These are phyloP conservation scores for Scaptomyza caliginosa DNA, from an alignment of 2,888 invertebrate genomes.

Conservation along the genomic window DNA sequence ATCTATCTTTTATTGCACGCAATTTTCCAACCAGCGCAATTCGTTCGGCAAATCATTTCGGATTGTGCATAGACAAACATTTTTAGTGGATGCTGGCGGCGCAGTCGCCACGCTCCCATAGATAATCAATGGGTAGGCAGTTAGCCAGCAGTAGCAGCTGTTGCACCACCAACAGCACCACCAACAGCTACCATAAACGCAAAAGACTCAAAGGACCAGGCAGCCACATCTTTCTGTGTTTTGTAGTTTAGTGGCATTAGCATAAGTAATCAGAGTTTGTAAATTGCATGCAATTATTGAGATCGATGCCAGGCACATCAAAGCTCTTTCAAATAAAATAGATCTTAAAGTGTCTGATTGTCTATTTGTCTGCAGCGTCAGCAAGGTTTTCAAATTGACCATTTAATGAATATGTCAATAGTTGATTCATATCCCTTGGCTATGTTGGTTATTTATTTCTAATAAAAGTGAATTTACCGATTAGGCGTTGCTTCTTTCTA, in stretches of 20 bases:
- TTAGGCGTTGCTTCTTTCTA: no score
- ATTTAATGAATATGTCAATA: slow-evolving; percentile 19
- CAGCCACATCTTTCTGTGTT: slow-evolving; percentile 37
- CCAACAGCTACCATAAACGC: slow-evolving; percentile 45
- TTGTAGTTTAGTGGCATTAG: slow-evolving; percentile 41
- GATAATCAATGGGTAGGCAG: slow-evolving; percentile 68
- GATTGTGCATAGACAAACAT: slow-evolving; percentile 55
- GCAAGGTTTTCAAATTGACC: background rate
- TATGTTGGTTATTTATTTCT: background rate
- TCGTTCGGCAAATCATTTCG: slow-evolving; percentile 70
- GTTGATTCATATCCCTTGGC: slow-evolving; percentile 2
- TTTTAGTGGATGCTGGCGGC: slow-evolving; percentile 51
- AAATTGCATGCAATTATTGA: slow-evolving; percentile 53
- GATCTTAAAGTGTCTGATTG: background rate
- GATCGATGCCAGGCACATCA: slow-evolving; percentile 26
- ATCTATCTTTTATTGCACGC: slow-evolving; percentile 77
- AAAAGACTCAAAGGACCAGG: slow-evolving; percentile 20
- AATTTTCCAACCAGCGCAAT: slow-evolving; percentile 67
- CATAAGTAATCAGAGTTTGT: slow-evolving; percentile 60
- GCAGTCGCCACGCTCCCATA: slow-evolving; percentile 39
- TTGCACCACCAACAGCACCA: slow-evolving; percentile 15
- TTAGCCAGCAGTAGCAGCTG: slow-evolving; percentile 34
- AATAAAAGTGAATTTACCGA: background rate
- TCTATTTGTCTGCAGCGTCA: background rate
- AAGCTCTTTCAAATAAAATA: slow-evolving; percentile 20